Evolutionary conservation across 35 echinoderm and acorn worm species (phyloP), one percentile per base, ranked within the genome.

Genomic region (Apostichopus japonicus): DNA sequence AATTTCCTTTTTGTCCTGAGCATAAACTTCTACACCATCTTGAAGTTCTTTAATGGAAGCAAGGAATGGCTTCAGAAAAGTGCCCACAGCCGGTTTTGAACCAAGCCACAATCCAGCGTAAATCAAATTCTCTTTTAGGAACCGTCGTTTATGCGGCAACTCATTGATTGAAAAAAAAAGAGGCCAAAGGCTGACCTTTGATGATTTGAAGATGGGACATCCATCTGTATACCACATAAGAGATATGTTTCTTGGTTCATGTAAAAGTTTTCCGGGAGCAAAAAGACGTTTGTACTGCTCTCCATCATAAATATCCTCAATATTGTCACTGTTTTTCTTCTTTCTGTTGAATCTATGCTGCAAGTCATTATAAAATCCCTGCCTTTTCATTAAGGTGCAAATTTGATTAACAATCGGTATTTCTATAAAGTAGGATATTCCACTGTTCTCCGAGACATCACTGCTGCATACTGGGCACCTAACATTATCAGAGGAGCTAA

Each of bases 151-250:
- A 55, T 44, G 56, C 9, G 90, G 90, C 19, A 92, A 54, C 24
- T 92, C 90, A 92, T 92, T 92, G 6, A 92, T 78, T 14, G 23
- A 9, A 17, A 92, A 92, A 59, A 81, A 92, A 2, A 92, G n/a
- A n/a, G 90, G 77, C 90, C 90, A 92, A 19, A 92, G 11, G 7
- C 72, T 8, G 10, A 79, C 80, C 24, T 16, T 79, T 22, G 90
- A 79, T 14, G 90, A 92, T 56, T 92, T 79, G 56, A 92, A 78
- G 13, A 92, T 21, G 4, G 87, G 87, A 9, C 63, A 24, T 70
- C 87, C 87, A 90, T 90, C 87, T 90, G n/a, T n/a, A n/a, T n/a
- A 70, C 87, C 87, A 90, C 59, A 90, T 57, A 5, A 92, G n/a
- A 15, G 77, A 92, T 19, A 92, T 92, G 25, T 92, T 92, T 79